Conservation (phyloP, 2,797 vertebrate genomes). For the Enteromius viviparus region DNA sequence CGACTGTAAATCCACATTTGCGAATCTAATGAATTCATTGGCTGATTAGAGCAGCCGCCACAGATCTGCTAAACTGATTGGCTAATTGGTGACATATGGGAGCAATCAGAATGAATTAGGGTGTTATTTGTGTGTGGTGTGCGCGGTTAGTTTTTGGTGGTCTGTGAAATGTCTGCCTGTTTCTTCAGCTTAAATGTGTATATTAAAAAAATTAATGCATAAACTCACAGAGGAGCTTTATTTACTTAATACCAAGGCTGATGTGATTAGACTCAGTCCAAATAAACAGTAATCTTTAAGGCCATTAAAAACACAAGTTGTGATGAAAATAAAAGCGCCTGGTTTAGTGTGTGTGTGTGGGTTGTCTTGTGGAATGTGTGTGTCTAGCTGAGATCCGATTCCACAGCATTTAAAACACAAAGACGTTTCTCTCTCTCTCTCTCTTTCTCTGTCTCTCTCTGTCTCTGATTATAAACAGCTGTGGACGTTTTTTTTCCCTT, state of each 20-base stretch:
- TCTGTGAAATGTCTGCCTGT: background rate
- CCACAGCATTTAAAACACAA: slow-evolving; percentile 58
- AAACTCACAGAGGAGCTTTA: slow-evolving; percentile 28
- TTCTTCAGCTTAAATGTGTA: background rate
- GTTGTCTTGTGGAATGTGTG: slow-evolving; percentile 54
- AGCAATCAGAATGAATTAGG: slow-evolving; percentile 72
- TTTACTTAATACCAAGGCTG: slow-evolving; percentile 22
- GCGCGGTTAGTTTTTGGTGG: slow-evolving; percentile 36
- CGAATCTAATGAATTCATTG: slow-evolving; percentile 32
- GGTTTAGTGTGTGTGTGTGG: slow-evolving; percentile 13
- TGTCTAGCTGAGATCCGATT: slow-evolving; percentile 59
- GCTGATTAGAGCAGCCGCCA: slow-evolving; percentile 34
- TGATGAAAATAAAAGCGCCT: slow-evolving; percentile 13
- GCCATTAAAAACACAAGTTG: slow-evolving; percentile 29
- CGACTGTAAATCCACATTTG: slow-evolving; percentile 4
- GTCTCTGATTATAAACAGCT: slow-evolving; percentile 62
- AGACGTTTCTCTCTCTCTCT: slow-evolving; percentile 42
- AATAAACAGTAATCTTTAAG: slow-evolving; percentile 3
- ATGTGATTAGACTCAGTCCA: slow-evolving; percentile 12
- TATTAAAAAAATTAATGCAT: background rate
- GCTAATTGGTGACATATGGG: slow-evolving; percentile 77
- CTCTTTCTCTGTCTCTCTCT: no score
- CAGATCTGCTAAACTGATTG: slow-evolving; percentile 68
- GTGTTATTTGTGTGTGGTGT: slow-evolving; percentile 58
- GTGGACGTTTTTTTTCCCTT: slow-evolving; percentile 48